phyloP scores from a whole-genome alignment of 2,888 invertebrate species.

The Ennomos fuscantarius region DNA sequence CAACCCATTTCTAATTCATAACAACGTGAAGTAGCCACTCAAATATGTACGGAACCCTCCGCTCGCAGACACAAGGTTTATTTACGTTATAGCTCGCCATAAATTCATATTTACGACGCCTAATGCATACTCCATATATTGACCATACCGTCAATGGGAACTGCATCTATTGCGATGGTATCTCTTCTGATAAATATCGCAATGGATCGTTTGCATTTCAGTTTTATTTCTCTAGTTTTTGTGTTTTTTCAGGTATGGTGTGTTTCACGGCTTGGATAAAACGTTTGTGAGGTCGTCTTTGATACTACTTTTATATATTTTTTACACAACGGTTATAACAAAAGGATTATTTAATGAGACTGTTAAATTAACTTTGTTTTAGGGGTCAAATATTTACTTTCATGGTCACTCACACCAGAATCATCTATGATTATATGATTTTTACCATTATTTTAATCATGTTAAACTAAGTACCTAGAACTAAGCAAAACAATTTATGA shows the following conservation, averaged over 20 bases:
- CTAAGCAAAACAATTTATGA: no score
- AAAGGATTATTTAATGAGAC: neutral
- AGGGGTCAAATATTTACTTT: no score
- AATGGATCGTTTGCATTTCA: conserved; percentile 26
- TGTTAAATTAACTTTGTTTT: neutral
- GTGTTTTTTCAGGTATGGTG: neutral
- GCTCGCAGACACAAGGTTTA: conserved; percentile 30
- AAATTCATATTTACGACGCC: conserved; percentile 74
- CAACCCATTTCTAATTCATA: conserved; percentile 35
- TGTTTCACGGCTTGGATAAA: conserved; percentile 6
- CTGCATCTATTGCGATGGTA: conserved; percentile 58
- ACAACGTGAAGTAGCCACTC: conserved; percentile 20
- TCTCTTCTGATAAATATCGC: conserved; percentile 51
- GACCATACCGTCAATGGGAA: conserved; percentile 53
- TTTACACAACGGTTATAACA: neutral
- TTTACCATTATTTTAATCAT: no score
- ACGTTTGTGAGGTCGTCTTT: neutral
- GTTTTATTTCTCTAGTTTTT: conserved; percentile 36
- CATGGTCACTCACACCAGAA: no score
- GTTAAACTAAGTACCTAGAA: no score
- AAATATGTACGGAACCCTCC: conserved; percentile 33
- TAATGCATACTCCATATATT: conserved; percentile 72
- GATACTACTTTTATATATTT: neutral
- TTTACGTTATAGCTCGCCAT: conserved; percentile 62
- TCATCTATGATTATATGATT: no score